A percentile compares a stretch with the other conserved stretches of the same genome.
These are phyloP conservation scores for Podocnemis expansa DNA, from an alignment of 2,113 vertebrate genomes.

Conservation along the genomic window DNA sequence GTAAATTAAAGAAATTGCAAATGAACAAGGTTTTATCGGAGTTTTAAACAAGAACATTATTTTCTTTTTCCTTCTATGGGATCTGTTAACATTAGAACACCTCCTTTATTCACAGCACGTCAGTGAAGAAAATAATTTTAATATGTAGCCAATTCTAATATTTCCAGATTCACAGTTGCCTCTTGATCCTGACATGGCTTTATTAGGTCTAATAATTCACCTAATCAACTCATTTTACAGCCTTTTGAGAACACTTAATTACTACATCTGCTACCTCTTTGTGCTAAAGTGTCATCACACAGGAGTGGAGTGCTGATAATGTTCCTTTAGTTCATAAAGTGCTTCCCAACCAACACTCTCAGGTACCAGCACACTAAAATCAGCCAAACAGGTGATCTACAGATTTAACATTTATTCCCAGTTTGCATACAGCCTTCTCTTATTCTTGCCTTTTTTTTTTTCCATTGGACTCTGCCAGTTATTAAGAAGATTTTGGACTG, in stretches of 20 bases:
- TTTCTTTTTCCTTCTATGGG: background rate
- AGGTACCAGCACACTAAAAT: background rate
- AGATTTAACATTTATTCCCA: rapidly evolving
- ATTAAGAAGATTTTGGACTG: background rate
- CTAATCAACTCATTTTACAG: background rate
- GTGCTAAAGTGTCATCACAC: background rate
- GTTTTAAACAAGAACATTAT: background rate
- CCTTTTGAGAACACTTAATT: background rate
- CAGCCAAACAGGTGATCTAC: background rate
- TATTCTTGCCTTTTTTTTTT: background rate
- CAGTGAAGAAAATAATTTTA: background rate
- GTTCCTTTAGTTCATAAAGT: background rate
- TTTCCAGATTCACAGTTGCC: background rate
- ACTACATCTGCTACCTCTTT: background rate
- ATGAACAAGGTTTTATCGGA: background rate
- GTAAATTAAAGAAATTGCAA: background rate
- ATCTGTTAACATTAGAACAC: background rate
- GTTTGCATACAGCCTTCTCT: background rate
- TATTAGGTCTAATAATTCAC: background rate
- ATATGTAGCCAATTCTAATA: background rate
- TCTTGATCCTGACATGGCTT: conserved; percentile 2
- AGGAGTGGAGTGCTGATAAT: background rate
- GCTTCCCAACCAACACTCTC: background rate
- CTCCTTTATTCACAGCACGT: background rate
- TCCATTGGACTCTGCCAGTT: background rate